A percentile compares a stretch with the other conserved stretches of the same genome.
Evolutionary conservation across 1,140 invertebrate species (phyloP).

Genomic region (Zeugodacus cucurbitae): DNA sequence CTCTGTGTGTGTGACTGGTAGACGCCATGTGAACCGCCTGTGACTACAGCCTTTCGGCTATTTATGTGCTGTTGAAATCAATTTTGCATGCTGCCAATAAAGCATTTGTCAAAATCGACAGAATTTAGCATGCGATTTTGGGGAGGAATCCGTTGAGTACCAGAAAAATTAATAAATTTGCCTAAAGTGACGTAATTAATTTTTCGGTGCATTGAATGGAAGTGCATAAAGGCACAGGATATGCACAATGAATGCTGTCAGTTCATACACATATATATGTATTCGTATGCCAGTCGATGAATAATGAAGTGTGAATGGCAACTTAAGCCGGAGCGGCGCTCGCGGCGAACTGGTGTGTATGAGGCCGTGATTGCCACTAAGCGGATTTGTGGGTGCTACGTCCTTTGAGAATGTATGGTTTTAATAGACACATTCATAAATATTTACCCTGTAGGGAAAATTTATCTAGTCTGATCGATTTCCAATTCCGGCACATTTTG

Average conservation of each 20-base stretch:
- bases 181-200: constrained; percentile 39
- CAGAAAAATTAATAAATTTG: constrained; percentile 39
- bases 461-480: too few relatives aligned
- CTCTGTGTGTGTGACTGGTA: neutral
- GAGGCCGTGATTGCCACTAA: neutral
- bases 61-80: neutral
- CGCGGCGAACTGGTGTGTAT: neutral
- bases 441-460: too few relatives aligned
- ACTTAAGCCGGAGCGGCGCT: neutral
- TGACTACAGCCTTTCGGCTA: neutral
- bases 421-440: too few relatives aligned
- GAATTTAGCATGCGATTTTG: neutral
- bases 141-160: neutral
- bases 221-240: neutral
- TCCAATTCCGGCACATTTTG: too few relatives aligned
- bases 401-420: too few relatives aligned
- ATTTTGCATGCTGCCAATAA: constrained; percentile 5
- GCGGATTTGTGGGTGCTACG: neutral
- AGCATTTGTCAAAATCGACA: constrained; percentile 25
- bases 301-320: constrained; percentile 36
- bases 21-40: neutral
- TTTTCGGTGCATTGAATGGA: constrained; percentile 1
- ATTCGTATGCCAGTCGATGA: neutral
- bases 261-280: neutral
- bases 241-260: neutral